A percentile compares a stretch with the other conserved stretches of the same genome.
phyloP scores from a whole-genome alignment of 1,140 invertebrate genomes.

The Oncopeltus fasciatus region DNA sequence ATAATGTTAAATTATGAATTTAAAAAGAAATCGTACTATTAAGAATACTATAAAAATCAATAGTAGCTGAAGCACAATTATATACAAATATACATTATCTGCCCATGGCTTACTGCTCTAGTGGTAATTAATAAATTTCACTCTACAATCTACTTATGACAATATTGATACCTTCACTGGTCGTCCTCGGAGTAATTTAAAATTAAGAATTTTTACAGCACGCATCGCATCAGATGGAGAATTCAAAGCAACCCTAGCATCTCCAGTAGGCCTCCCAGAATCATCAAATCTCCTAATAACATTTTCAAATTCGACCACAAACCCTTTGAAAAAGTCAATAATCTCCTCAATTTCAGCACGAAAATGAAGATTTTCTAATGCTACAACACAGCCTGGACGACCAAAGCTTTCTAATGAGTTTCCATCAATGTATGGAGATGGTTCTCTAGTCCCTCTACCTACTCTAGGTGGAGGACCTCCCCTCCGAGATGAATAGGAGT shows the following conservation, averaged over 20 bases:
- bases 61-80: no score
- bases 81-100: no score
- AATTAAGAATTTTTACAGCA: conserved; percentile 13
- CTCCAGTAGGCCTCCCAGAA: conserved; percentile 69
- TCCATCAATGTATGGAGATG: conserved; percentile 12
- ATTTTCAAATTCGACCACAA: conserved; percentile 54
- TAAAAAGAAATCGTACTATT: no score
- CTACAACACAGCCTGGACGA: conserved; percentile 65
- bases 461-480: conserved; percentile 11
- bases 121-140: no score
- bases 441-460: conserved; percentile 23
- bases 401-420: conserved; percentile 45
- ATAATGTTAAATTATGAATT: no score
- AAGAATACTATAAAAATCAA: no score
- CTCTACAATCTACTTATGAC: background rate
- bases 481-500: background rate
- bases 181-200: conserved; percentile 11
- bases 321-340: conserved; percentile 67
- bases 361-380: conserved; percentile 73
- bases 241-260: conserved; percentile 70
- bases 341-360: conserved; percentile 75
- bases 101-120: no score
- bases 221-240: conserved; percentile 49
- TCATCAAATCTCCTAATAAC: conserved; percentile 72
- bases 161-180: conserved; percentile 13